Base-by-base conservation (phyloP, 1,140 invertebrate species). In the Nephotettix cincticeps region DNA sequence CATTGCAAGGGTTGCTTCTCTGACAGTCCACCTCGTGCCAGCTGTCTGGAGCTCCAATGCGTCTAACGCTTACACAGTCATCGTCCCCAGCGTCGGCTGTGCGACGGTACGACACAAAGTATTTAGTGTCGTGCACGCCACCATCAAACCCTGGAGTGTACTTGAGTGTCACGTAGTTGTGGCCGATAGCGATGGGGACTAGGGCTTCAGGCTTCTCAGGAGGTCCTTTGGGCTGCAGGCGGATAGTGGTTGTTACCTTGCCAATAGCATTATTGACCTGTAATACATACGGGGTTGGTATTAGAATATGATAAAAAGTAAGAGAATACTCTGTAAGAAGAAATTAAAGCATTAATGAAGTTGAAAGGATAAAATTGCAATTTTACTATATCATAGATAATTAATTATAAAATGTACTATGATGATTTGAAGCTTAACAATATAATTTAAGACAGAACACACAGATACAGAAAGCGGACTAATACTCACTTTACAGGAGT, bases 141-240 rank as follows among this genome's bases (percentile, higher is more conserved):
- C 95, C 95, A 81, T 97, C 92, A 77, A 97, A 97, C 0, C 94
- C 94, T 0, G 92, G 87, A 74, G 92, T 89, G 93, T 93, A 97
- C 32, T 86, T 84, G 0, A 97, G 79, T 0, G 90, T 89, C 0
- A 96, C 90, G 75, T 87, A 91, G 17, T 90, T 91, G 2, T 90
- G 90, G 0, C 91, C 92, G 0, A 91, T 84, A 73, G 90, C 88
- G 51, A 88, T 82, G 6, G 90, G 86, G 0, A 86, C 81, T 14
- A 95, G 78, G 65, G 89, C 87, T 1, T 85, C 88, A 0, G 95
- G 94, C 67, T 88, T 88, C 75, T 95, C 93, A 0, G 94, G 95
- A 0, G 91, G 86, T 0, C 93, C 93, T 83, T 94, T 94, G 0
- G 90, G 88, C 77, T 95, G 92, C 2, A 96, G 78, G 11, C 86